phyloP scores from a whole-genome alignment of 2,797 vertebrate species.

The Labroides dimidiatus region DNA sequence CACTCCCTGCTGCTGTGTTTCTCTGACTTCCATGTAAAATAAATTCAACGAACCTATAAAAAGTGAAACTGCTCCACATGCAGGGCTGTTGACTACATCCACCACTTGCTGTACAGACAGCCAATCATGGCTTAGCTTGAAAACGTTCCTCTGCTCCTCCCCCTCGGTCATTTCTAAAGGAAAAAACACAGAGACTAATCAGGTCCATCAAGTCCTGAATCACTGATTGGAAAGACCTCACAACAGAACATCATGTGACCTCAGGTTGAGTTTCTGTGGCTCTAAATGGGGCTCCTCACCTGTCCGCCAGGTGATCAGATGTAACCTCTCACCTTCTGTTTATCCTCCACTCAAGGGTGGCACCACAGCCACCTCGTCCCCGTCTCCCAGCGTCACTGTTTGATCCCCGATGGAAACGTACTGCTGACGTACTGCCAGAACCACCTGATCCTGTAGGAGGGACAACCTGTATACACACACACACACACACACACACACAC shows the following conservation, averaged over 20 bases:
- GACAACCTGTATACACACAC: constrained; percentile 44
- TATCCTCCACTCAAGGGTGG: constrained; percentile 95
- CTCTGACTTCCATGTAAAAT: not conserved
- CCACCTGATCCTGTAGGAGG: constrained; percentile 83
- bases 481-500: constrained; percentile 12
- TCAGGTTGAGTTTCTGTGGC: too few species aligned
- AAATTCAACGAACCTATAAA: constrained; percentile 86
- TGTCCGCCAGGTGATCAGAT: too few species aligned
- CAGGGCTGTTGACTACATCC: constrained; percentile 82
- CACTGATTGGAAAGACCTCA: too few species aligned
- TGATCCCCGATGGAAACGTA: constrained; percentile 91
- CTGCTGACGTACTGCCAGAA: constrained; percentile 91
- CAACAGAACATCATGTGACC: too few species aligned
- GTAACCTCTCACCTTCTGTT: constrained; percentile 9
- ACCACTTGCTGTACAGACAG: constrained; percentile 88
- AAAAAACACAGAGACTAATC: not conserved
- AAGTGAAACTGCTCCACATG: constrained; percentile 90
- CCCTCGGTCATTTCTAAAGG: constrained; percentile 66
- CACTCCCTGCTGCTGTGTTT: too few species aligned
- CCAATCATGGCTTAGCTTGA: constrained; percentile 85
- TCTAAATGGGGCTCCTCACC: too few species aligned
- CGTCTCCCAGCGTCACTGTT: constrained; percentile 82
- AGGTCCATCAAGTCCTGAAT: too few species aligned
- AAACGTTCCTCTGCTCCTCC: constrained; percentile 77
- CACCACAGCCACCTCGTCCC: constrained; percentile 95